Evolutionary conservation across 2,888 invertebrate species (phyloP), one percentile per base, ranked within the genome.

Genomic region (Orthosia cruda): DNA sequence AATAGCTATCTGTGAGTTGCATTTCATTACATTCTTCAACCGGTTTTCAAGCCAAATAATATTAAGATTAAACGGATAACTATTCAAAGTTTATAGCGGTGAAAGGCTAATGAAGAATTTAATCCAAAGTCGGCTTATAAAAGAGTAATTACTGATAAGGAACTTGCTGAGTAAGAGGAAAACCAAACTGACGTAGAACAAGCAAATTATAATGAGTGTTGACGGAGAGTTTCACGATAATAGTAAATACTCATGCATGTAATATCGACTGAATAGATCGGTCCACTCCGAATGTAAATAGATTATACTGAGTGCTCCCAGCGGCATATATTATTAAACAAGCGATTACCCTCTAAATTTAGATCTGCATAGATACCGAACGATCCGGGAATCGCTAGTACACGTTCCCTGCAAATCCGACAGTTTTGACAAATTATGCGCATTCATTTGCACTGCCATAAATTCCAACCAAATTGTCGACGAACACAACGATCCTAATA

Each of bases 401-500:
- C 87, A 84, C 87, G 88, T 86, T 91, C 91, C 90, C 92, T 90
- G 91, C 88, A 91, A 94, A 93, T 94, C 91, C 92, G 89, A 87
- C 91, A 89, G 91, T 91, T 91, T 88, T 90, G 89, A 89, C 93
- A 93, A 93, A 93, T 94, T 94, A 94, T 94, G 94, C 93, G 93
- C 94, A 94, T 94, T 91, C 90, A 90, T 92, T 93, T 91, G 85
- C 85, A 86, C 74, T 73, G 80, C 82, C 83, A 84, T 87, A 89
- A 85, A 88, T 86, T 79, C 77, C 57, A 58, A 80, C 75, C 65
- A 80, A 86, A 86, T 88, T 85, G 81, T 87, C 83, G 77, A 75
- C 81, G 84, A 75, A 79, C 69, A 81, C 77, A 81, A 80, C 80
- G 71, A 74, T 80, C 71, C 80, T 67, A 80, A 80, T 80, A 71